Conservation (phyloP, 2,888 invertebrate species). For the Eupithecia inturbata region DNA sequence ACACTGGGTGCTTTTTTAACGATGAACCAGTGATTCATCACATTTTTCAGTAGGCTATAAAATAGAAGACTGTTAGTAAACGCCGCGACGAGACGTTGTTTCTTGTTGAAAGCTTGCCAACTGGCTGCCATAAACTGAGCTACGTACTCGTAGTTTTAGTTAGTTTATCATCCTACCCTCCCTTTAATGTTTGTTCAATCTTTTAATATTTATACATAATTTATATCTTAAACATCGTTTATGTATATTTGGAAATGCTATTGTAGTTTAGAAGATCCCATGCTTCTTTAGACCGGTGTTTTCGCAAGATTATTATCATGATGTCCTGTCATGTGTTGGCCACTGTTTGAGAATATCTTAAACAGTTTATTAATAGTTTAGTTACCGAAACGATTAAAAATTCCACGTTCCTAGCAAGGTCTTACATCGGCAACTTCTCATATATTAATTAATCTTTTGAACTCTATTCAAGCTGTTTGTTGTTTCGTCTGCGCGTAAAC, state of each 20-base stretch:
- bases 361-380: neutral
- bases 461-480: neutral
- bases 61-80: slow-evolving; percentile 28
- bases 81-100: slow-evolving; percentile 26
- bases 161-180: slow-evolving; percentile 26
- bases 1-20: neutral
- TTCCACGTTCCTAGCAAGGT: neutral
- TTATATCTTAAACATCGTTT: slow-evolving; percentile 38
- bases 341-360: neutral
- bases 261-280: slow-evolving; percentile 9
- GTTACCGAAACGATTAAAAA: neutral
- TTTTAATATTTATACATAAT: slow-evolving; percentile 31
- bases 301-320: neutral
- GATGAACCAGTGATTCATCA: slow-evolving; percentile 23
- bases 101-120: slow-evolving; percentile 48
- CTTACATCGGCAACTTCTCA: neutral
- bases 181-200: slow-evolving; percentile 41
- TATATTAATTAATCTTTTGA: neutral
- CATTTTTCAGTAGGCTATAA: slow-evolving; percentile 27
- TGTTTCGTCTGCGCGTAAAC: neutral
- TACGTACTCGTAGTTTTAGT: slow-evolving; percentile 34
- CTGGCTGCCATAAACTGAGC: slow-evolving; percentile 42
- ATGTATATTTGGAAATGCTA: slow-evolving; percentile 25
- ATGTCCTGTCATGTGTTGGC: slow-evolving; percentile 1
- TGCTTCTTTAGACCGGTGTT: neutral